phyloP scores from a whole-genome alignment of 2,797 vertebrate genomes.

The Rhadinocentrus ornatus region DNA sequence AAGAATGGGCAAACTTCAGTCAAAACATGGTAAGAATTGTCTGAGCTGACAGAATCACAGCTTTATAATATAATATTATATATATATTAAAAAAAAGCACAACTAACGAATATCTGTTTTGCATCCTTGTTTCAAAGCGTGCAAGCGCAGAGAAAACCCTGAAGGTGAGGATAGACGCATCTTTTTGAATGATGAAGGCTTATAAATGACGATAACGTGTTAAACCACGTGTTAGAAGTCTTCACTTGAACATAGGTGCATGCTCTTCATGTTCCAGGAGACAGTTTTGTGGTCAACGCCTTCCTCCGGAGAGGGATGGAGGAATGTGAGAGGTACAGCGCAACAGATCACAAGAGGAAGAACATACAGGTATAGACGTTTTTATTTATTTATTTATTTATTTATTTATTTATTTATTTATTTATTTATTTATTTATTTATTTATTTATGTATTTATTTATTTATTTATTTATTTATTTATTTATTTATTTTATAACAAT shows the following conservation, averaged over 20 bases:
- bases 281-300: conserved; percentile 87
- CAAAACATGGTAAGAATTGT: conserved; percentile 84
- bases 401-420: no score
- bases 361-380: conserved; percentile 79
- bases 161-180: conserved; percentile 82
- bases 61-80: background rate
- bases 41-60: background rate
- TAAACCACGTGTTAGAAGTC: background rate
- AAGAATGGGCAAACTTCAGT: conserved; percentile 87
- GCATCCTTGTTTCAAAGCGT: conserved; percentile 70
- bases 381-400: background rate
- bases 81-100: background rate
- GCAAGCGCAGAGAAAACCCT: conserved; percentile 87
- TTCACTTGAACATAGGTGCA: conserved; percentile 12
- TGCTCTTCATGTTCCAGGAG: conserved; percentile 73
- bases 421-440: no score
- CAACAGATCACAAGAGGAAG: conserved; percentile 77
- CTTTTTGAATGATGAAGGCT: background rate
- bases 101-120: conserved; percentile 52
- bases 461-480: no score
- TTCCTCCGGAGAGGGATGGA: conserved; percentile 82
- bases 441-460: no score
- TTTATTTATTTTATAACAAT: no score
- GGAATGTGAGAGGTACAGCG: conserved; percentile 80
- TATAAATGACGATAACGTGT: background rate